phyloP scores from a whole-genome alignment of 1,140 invertebrate genomes.

The Drosophila trapezifrons region DNA sequence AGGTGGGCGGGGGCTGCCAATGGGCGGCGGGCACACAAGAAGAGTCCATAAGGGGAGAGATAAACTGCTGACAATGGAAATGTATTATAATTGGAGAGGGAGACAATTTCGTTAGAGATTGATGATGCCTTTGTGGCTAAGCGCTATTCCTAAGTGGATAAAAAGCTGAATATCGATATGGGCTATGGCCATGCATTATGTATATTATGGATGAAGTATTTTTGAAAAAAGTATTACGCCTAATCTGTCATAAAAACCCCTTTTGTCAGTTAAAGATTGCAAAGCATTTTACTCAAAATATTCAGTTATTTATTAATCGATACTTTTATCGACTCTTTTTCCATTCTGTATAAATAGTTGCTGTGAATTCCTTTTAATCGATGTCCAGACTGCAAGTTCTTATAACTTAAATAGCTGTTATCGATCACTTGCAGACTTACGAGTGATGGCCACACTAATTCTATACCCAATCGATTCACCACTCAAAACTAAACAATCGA shows the following conservation, averaged over 20 bases:
- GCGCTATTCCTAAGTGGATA: slow-evolving; percentile 47
- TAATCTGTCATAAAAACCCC: not conserved
- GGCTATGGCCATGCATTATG: slow-evolving; percentile 16
- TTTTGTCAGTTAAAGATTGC: not conserved
- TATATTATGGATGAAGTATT: not conserved
- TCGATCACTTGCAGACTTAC: too few relatives aligned
- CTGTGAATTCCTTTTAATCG: too few relatives aligned
- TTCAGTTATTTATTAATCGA: not conserved
- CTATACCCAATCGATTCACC: too few relatives aligned
- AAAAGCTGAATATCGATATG: slow-evolving; percentile 44
- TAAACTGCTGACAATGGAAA: slow-evolving; percentile 56
- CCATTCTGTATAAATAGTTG: too few relatives aligned
- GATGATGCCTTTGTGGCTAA: slow-evolving; percentile 38
- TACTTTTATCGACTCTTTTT: not conserved
- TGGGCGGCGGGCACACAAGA: slow-evolving; percentile 10
- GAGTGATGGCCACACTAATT: too few relatives aligned
- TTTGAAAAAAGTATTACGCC: slow-evolving; percentile 1
- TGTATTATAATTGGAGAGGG: slow-evolving; percentile 45
- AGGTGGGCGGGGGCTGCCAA: not conserved
- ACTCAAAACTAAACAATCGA: not conserved
- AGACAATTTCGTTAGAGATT: slow-evolving; percentile 39
- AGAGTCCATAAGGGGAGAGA: slow-evolving; percentile 5
- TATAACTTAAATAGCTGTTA: too few relatives aligned
- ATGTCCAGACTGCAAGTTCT: too few relatives aligned
- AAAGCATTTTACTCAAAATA: not conserved